Conservation (phyloP, 2,888 invertebrate genomes). For the Furcula furcula region DNA sequence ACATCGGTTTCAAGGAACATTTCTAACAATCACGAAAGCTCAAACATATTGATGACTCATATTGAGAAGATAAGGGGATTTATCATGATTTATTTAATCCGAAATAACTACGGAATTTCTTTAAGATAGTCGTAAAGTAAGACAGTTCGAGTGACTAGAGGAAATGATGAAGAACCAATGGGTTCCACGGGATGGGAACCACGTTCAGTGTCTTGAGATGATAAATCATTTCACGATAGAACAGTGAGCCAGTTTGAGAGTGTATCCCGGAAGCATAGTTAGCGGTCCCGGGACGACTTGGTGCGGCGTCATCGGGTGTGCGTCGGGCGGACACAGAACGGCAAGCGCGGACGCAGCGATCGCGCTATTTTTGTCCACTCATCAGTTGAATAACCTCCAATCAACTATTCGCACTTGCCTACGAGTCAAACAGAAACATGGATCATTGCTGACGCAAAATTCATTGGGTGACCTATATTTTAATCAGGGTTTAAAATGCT, state of each 20-base stretch:
- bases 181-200: background rate
- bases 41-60: slow-evolving; percentile 17
- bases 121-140: background rate
- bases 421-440: slow-evolving; percentile 48
- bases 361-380: slow-evolving; percentile 73
- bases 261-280: slow-evolving; percentile 65
- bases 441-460: slow-evolving; percentile 35
- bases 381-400: slow-evolving; percentile 82
- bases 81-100: slow-evolving; percentile 12
- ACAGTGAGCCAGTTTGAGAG: slow-evolving; percentile 41
- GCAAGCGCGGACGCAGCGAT: slow-evolving; percentile 56
- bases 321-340: slow-evolving; percentile 38
- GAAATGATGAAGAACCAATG: background rate
- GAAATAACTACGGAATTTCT: slow-evolving; percentile 5
- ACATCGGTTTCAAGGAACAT: slow-evolving; percentile 25
- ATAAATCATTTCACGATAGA: slow-evolving; percentile 25
- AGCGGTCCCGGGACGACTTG: slow-evolving; percentile 41
- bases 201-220: no score
- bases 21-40: slow-evolving; percentile 23
- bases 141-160: background rate
- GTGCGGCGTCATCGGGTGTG: slow-evolving; percentile 36
- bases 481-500: no score
- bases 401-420: slow-evolving; percentile 79
- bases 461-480: slow-evolving; percentile 31
- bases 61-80: slow-evolving; percentile 3